Evolutionary conservation across 2,113 vertebrate genomes (phyloP), one percentile per base, ranked within the genome.

Genomic region (Anolis carolinensis): DNA sequence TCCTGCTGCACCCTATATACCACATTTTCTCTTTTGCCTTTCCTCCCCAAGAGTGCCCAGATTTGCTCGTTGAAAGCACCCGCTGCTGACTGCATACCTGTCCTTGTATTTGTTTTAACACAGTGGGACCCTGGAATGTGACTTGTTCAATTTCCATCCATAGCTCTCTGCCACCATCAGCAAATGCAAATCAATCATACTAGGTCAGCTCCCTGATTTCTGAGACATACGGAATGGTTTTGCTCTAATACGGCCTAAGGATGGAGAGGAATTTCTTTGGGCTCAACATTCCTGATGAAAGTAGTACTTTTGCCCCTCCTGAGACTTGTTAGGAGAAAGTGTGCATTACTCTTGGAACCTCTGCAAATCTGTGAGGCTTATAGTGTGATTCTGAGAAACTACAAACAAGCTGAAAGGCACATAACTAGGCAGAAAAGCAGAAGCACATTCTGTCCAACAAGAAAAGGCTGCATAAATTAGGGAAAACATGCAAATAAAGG

Each of bases 1-100:
- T n/a, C 72, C n/a, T 30, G 2, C 20, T 23, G 2, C 14, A 27
- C 34, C 32, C 48, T 80, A 36, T 83, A 85, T 27, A 4, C 21
- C 65, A 7, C 16, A 65, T 62, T 44, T 85, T 32, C 7, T 0
- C 1, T 72, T 80, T 50, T 0, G 0, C 1, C 0, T 65, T 36
- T 36, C 30, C 82, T 65, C n/a, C 52, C 85, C 25, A 1, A 0
- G 70, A 83, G 73, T 79, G 20, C 18, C 16, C 79, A 79, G 72
- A 5, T 82, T 89, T 67, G 87, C 84, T 4, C 0, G 25, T 77
- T 71, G 81, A 76, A 5, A 74, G 83, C 80, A 77, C 88, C n/a
- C 73, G 59, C 2, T 5, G 25, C 52, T 91, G 67, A 84, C 48
- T 85, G 88, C 74, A 8, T 80, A n/a, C 83, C 87, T 88, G 84